Conservation (phyloP, 1,140 invertebrate species). For the Sminthurinus signatus region DNA sequence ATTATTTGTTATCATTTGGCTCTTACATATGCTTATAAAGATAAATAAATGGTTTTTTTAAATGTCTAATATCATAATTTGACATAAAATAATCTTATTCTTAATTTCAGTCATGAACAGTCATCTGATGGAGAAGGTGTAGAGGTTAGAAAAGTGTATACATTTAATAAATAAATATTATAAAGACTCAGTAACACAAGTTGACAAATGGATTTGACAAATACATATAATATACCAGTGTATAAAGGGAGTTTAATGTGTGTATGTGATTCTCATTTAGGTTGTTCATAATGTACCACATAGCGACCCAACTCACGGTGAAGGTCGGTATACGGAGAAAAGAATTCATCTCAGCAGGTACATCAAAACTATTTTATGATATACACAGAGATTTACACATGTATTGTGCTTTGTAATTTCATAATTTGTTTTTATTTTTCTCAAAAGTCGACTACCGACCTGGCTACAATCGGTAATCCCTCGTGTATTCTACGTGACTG, state of each 20-base stretch:
- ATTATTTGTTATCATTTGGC: too few relatives aligned
- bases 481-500: slow-evolving; percentile 84
- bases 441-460: slow-evolving; percentile 73
- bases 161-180: too few relatives aligned
- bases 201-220: too few relatives aligned
- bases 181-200: too few relatives aligned
- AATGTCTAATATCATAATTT: too few relatives aligned
- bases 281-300: slow-evolving; percentile 75
- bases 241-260: too few relatives aligned
- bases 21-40: too few relatives aligned
- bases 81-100: too few relatives aligned
- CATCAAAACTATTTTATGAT: slow-evolving; percentile 6
- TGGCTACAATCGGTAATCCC: slow-evolving; percentile 83
- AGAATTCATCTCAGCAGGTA: slow-evolving; percentile 83
- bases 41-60: too few relatives aligned
- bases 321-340: slow-evolving; percentile 86
- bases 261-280: too few relatives aligned
- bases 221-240: too few relatives aligned
- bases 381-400: neutral
- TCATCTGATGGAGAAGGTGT: slow-evolving; percentile 85
- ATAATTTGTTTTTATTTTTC: slow-evolving; percentile 12
- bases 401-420: neutral
- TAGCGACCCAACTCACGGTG: slow-evolving; percentile 69
- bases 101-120: slow-evolving; percentile 82
- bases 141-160: too few relatives aligned